Conservation (phyloP, 2,888 invertebrate species). For the Eupithecia subumbrata region DNA sequence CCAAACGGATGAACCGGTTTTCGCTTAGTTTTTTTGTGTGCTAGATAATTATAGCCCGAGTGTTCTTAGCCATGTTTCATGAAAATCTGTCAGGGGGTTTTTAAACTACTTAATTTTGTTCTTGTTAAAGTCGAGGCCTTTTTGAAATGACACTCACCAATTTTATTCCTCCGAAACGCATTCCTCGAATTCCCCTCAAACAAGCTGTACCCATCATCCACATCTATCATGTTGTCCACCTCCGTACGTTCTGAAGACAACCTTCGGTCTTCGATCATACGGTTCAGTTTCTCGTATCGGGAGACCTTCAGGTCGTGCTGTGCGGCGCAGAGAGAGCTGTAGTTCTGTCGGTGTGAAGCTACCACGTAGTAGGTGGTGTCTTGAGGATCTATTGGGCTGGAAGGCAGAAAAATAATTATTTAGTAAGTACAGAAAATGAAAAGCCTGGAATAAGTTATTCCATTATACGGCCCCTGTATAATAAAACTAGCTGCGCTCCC, state of each 20-base stretch:
- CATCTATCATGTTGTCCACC: constrained; percentile 65
- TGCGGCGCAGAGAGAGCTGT: constrained; percentile 76
- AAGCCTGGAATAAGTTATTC: no score
- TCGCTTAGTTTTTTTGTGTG: no score
- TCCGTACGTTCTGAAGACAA: constrained; percentile 47
- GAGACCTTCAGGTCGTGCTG: constrained; percentile 64
- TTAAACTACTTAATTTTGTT: no score
- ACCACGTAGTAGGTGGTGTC: constrained; percentile 76
- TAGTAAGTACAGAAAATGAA: neutral
- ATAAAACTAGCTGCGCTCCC: no score
- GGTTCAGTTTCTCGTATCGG: constrained; percentile 59
- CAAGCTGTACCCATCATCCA: constrained; percentile 61
- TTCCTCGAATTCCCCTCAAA: constrained; percentile 67
- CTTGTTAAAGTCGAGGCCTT: no score
- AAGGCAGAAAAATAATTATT: constrained; percentile 41
- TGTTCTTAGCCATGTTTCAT: no score
- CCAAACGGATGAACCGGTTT: no score
- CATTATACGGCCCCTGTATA: no score
- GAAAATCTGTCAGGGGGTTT: no score
- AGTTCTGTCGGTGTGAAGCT: constrained; percentile 72
- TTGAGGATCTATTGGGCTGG: constrained; percentile 78
- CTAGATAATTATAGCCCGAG: no score
- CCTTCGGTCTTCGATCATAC: constrained; percentile 48
- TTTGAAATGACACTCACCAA: constrained; percentile 58
- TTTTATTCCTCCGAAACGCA: constrained; percentile 69